phyloP scores from a whole-genome alignment of 2,113 vertebrate species.

The Tamias sibiricus region DNA sequence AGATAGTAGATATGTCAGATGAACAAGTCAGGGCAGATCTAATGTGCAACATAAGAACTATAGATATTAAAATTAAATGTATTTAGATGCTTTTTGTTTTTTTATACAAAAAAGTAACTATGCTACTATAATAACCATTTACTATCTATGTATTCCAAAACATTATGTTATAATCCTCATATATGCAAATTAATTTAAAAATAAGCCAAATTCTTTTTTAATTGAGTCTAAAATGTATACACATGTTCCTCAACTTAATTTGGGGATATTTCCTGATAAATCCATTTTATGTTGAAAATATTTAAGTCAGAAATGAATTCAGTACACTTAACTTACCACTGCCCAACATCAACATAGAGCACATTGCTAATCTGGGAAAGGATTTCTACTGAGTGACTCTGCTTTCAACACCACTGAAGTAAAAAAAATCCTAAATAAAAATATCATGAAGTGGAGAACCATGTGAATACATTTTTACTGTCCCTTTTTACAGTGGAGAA shows the following conservation, averaged over 20 bases:
- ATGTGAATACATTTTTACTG: background rate
- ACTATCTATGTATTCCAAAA: background rate
- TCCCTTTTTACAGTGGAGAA: background rate
- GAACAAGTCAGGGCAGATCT: background rate
- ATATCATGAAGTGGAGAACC: background rate
- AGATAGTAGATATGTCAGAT: background rate
- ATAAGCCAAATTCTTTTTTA: background rate
- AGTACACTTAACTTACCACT: background rate
- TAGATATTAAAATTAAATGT: background rate
- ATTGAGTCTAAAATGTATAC: background rate
- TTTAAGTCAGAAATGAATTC: background rate
- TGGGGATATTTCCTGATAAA: background rate
- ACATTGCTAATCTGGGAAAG: background rate
- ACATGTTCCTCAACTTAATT: background rate
- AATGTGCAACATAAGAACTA: background rate
- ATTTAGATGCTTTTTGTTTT: background rate
- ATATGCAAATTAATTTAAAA: background rate
- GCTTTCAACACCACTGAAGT: background rate
- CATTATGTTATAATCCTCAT: background rate
- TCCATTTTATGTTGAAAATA: background rate
- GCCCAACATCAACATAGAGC: accelerated
- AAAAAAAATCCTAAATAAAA: background rate
- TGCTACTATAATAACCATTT: background rate
- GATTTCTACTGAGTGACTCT: background rate
- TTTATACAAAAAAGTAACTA: background rate